These are phyloP conservation scores for Carassius gibelio DNA, from an alignment of 2,113 vertebrate species.

Conservation along the genomic window DNA sequence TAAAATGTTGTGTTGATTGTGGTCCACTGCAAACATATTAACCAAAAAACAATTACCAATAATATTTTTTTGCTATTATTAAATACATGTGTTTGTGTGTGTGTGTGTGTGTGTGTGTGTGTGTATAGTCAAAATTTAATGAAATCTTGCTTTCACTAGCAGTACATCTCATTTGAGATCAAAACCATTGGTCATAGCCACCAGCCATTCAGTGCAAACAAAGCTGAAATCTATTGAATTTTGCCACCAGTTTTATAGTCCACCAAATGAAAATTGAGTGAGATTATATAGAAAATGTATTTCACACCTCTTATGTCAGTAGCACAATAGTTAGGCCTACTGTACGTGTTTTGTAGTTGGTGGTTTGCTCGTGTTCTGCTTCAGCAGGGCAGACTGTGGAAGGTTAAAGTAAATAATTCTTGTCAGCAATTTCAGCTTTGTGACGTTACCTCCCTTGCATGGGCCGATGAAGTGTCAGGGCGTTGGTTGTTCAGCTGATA, in stretches of 20 bases:
- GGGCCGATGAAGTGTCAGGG: not conserved
- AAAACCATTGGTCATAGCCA: no score
- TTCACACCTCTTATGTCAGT: not conserved
- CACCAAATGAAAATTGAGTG: not conserved
- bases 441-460: not conserved
- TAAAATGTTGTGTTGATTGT: not conserved
- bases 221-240: not conserved
- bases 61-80: not conserved
- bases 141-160: not conserved
- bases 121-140: not conserved
- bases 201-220: no score
- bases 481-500: not conserved
- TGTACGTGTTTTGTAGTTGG: not conserved
- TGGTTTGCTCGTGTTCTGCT: not conserved
- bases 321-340: not conserved
- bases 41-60: not conserved
- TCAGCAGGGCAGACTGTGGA: not conserved
- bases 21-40: no score
- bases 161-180: not conserved
- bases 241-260: not conserved
- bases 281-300: not conserved
- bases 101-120: no score
- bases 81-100: no score
- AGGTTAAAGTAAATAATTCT: slow-evolving; percentile 16
- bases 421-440: slow-evolving; percentile 4